Evolutionary conservation across 1,140 invertebrate species (phyloP), one percentile per base, ranked within the genome.

Genomic region (Diachasma alloeum): DNA sequence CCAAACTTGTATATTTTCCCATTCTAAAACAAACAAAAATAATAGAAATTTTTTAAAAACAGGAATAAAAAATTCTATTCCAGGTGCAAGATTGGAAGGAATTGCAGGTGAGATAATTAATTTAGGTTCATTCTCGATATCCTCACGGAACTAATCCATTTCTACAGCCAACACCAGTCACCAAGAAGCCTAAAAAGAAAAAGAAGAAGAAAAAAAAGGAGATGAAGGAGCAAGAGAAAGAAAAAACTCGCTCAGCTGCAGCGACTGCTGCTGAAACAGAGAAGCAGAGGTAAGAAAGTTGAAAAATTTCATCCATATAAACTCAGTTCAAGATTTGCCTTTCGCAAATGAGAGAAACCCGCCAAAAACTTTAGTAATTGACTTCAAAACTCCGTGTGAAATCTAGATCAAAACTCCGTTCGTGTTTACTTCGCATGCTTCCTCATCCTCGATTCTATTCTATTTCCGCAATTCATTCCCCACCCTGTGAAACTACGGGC

Each of bases 391-490:
- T 59, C 31, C 2, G 19, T n/a, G n/a, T 26, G 17, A 26, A 76
- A 76, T 63, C 36, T 76, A 76, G 74, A 76, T 71, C 74, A 63
- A 36, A 66, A 31, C 53, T 36, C 37, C 39, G 31, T 72, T 76
- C 75, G 67, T 56, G 46, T 39, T 36, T 59, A 19, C 46, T 59
- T 74, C 39, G 76, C 79, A 80, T 77, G 75, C 48, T 77, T 36
- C 37, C 75, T 46, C 46, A 48, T 63, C 73, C 44, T 26, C 66
- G 75, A 74, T 77, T 75, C 63, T 74, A 76, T 37, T 44, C 39
- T 70, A 46, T 73, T 66, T 48, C 76, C 56, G 77, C 80, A 74
- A 80, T 75, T 75, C 77, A 76, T 70, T 74, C 75, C 80, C 82
- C 78, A 75, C 80, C 74, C 53, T 44, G 19, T 22, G 22, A 31